phyloP scores from a whole-genome alignment of 1,140 invertebrate genomes.

The Campodea augens region DNA sequence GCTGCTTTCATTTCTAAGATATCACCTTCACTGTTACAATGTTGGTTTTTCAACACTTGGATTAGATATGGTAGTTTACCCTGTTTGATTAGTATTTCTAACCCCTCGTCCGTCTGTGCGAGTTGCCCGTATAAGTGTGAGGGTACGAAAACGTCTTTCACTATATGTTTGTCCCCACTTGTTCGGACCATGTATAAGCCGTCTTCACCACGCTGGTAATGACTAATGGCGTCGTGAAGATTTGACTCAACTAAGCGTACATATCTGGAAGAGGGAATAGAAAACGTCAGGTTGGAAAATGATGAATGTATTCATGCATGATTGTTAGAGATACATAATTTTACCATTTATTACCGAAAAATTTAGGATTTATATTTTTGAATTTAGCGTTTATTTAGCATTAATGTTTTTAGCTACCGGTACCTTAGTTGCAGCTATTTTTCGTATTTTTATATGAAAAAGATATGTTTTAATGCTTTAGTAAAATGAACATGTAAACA shows the following conservation, averaged over 20 bases:
- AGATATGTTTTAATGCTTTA: too few species aligned
- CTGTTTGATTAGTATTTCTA: constrained; percentile 37
- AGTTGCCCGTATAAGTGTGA: constrained; percentile 80
- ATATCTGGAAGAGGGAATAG: constrained; percentile 54
- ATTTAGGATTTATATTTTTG: too few species aligned
- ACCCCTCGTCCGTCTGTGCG: constrained; percentile 51
- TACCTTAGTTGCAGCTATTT: too few species aligned
- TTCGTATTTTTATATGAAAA: too few species aligned
- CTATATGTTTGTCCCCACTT: constrained; percentile 20
- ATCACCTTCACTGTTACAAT: constrained; percentile 37
- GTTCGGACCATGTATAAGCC: constrained; percentile 26
- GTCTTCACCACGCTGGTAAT: constrained; percentile 59
- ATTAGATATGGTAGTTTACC: constrained; percentile 14
- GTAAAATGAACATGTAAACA: too few species aligned
- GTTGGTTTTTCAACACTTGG: constrained; percentile 21
- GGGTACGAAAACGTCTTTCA: constrained; percentile 45
- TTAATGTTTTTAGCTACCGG: too few species aligned
- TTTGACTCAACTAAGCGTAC: constrained; percentile 71
- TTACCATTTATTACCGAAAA: too few species aligned
- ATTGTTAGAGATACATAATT: too few species aligned
- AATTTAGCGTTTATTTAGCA: too few species aligned
- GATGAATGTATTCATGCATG: too few species aligned
- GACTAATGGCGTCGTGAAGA: constrained; percentile 66
- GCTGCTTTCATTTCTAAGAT: constrained; percentile 64
- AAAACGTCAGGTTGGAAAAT: too few species aligned